These are phyloP conservation scores for Aphis craccivora DNA, from an alignment of 1,140 invertebrate genomes.

Conservation along the genomic window DNA sequence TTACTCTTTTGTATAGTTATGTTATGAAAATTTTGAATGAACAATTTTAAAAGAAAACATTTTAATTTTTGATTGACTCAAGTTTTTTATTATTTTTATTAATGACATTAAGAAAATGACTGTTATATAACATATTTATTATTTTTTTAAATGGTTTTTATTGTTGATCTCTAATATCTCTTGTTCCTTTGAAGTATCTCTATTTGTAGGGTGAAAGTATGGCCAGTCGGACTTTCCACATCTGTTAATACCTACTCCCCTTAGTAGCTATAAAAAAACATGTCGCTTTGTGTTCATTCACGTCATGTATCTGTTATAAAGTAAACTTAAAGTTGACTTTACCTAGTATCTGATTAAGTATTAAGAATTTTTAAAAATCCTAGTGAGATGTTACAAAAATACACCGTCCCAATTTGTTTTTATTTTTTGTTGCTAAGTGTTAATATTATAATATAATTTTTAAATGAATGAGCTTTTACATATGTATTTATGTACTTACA, in stretches of 20 bases:
- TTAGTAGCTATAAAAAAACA: constrained; percentile 45
- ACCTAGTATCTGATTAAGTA: constrained; percentile 28
- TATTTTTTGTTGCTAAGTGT: constrained; percentile 29
- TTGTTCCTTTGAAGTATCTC: constrained; percentile 51
- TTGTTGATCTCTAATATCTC: constrained; percentile 56
- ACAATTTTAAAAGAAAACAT: constrained; percentile 1
- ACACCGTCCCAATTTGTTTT: constrained; percentile 55
- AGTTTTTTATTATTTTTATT: constrained; percentile 48
- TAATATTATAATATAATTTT: constrained; percentile 8
- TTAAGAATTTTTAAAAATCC: constrained; percentile 7
- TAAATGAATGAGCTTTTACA: constrained; percentile 48
- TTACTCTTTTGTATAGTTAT: constrained; percentile 47
- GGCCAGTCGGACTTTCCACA: constrained; percentile 44
- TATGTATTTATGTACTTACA: constrained; percentile 26
- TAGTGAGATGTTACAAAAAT: constrained; percentile 50
- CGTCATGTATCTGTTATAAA: constrained; percentile 35
- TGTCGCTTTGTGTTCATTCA: constrained; percentile 46
- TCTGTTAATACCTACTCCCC: constrained; percentile 40
- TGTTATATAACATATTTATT: constrained; percentile 49
- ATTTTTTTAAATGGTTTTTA: constrained; percentile 42
- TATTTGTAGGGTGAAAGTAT: constrained; percentile 38
- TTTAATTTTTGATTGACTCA: constrained; percentile 31
- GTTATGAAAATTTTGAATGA: background rate
- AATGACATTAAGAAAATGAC: constrained; percentile 28
- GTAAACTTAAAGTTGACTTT: constrained; percentile 32